A percentile compares a stretch with the other conserved stretches of the same genome.
Evolutionary conservation across 37 sponge, comb jelly and placozoan species (phyloP).

Genomic region (Crambe crambe): DNA sequence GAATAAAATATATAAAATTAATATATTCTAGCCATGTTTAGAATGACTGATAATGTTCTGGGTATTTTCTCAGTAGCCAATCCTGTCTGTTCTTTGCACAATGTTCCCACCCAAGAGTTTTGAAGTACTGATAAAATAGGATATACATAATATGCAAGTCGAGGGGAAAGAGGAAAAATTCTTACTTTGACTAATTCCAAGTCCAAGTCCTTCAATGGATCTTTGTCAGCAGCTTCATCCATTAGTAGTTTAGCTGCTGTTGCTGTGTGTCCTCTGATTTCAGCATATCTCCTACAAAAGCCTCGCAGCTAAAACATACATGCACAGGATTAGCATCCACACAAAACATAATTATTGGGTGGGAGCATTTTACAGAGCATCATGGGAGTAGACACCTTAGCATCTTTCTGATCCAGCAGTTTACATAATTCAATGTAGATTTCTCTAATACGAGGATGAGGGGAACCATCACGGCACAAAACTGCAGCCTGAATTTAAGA

Average conservation of each 20-base stretch:
- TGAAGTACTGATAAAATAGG: conserved; percentile 32
- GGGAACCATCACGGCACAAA: neutral
- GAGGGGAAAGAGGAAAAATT: neutral
- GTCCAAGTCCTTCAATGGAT: conserved; percentile 33
- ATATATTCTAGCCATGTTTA: too few relatives aligned
- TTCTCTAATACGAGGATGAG: conserved; percentile 24
- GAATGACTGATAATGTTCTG: conserved; percentile 18
- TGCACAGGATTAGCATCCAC: neutral
- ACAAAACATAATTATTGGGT: neutral
- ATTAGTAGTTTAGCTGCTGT: conserved; percentile 58
- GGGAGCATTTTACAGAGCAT: neutral
- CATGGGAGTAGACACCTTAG: neutral
- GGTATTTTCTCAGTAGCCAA: conserved; percentile 64
- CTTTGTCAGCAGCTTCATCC: conserved; percentile 59
- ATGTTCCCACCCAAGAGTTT: conserved; percentile 60
- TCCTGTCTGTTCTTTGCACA: conserved; percentile 29
- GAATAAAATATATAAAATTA: too few relatives aligned
- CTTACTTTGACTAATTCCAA: conserved; percentile 57
- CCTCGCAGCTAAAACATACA: conserved; percentile 28
- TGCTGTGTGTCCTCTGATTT: conserved; percentile 30
- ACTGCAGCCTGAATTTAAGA: conserved; percentile 7
- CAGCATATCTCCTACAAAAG: conserved; percentile 36
- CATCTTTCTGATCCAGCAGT: conserved; percentile 59
- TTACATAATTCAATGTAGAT: conserved; percentile 59
- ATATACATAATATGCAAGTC: neutral